A percentile compares a stretch with the other conserved stretches of the same genome.
These are phyloP conservation scores for Epinephelus awoara DNA, from an alignment of 2,797 vertebrate genomes.

Conservation along the genomic window DNA sequence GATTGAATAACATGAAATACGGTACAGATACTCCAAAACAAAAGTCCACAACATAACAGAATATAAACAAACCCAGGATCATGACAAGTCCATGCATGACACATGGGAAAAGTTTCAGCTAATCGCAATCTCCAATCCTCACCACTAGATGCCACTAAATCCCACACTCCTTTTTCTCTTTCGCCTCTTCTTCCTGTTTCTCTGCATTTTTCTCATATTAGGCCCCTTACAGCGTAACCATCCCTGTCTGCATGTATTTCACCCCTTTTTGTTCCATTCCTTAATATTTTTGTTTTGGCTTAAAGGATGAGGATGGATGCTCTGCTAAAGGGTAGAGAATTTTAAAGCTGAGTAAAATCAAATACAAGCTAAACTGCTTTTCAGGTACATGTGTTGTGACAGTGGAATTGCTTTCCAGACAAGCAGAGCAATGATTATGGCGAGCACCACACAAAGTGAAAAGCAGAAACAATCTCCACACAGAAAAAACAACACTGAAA, in stretches of 20 bases:
- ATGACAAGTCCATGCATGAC: too few relatives aligned
- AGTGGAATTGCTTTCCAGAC: slow-evolving; percentile 15
- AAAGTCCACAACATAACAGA: too few relatives aligned
- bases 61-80: too few relatives aligned
- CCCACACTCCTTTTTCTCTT: background rate
- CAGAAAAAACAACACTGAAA: slow-evolving; percentile 24
- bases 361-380: background rate
- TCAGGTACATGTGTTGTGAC: background rate
- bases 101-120: too few relatives aligned
- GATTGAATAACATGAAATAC: too few relatives aligned
- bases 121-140: too few relatives aligned
- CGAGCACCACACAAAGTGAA: background rate
- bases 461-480: background rate
- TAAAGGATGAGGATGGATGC: background rate
- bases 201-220: background rate
- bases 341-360: slow-evolving; percentile 21
- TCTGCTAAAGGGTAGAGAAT: background rate
- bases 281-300: background rate
- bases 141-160: too few relatives aligned
- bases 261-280: background rate
- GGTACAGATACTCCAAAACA: too few relatives aligned
- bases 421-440: slow-evolving; percentile 12
- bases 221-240: background rate
- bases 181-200: background rate
- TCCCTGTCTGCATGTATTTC: background rate